phyloP scores from a whole-genome alignment of 1,140 invertebrate genomes.

The Melanaphis sacchari region DNA sequence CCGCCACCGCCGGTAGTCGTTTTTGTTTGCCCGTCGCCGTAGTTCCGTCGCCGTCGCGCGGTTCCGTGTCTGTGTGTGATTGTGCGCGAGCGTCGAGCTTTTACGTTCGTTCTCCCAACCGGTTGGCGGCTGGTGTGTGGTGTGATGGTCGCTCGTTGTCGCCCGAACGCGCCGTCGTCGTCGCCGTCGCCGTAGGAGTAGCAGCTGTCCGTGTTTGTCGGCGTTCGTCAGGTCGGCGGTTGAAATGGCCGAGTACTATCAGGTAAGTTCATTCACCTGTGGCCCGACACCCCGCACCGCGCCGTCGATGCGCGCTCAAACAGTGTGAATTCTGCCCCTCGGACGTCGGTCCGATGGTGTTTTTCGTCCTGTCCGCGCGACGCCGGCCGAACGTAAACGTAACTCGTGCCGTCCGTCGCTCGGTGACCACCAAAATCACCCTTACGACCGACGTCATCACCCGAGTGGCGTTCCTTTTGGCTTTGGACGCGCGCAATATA shows the following conservation, averaged over 20 bases:
- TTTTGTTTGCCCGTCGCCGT: neutral
- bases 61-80: neutral
- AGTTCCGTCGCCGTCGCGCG: neutral
- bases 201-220: constrained; percentile 12
- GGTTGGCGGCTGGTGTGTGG: neutral
- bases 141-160: neutral
- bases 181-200: neutral
- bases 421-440: neutral
- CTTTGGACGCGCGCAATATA: too few species aligned
- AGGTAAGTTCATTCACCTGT: constrained; percentile 56
- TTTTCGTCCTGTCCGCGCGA: neutral
- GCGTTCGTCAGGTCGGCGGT: neutral
- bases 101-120: neutral
- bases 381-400: neutral
- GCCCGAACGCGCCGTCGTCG: neutral
- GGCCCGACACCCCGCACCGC: neutral
- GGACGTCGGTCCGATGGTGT: neutral
- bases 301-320: neutral
- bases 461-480: too few species aligned
- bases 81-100: neutral
- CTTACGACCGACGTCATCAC: too few species aligned
- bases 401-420: neutral
- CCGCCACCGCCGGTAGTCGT: neutral
- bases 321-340: neutral
- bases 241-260: constrained; percentile 53